Conservation (phyloP, 2,888 invertebrate species). For the Thymelicus acteon region DNA sequence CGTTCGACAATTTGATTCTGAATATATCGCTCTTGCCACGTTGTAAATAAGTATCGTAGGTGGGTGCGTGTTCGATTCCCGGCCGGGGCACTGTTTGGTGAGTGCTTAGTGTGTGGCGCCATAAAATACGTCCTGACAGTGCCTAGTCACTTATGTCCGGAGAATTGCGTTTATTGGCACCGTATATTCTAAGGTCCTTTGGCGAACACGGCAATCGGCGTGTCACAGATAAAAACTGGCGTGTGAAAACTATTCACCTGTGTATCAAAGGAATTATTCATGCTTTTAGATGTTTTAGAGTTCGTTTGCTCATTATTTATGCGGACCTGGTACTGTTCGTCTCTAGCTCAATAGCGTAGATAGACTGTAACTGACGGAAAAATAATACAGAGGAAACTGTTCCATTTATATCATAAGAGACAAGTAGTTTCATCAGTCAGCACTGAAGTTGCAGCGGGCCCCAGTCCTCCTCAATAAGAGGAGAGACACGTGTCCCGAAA, state of each 20-base stretch:
- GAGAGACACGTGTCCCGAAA: too few species aligned
- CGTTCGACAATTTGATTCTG: constrained; percentile 76
- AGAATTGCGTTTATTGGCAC: constrained; percentile 38
- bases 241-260: constrained; percentile 15
- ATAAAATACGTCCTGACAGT: constrained; percentile 43
- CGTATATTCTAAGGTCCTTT: constrained; percentile 15
- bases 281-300: constrained; percentile 1
- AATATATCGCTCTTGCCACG: constrained; percentile 71
- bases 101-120: constrained; percentile 57
- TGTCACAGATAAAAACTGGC: constrained; percentile 19
- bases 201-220: constrained; percentile 10
- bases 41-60: constrained; percentile 75
- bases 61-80: constrained; percentile 69
- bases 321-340: not conserved
- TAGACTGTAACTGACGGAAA: too few species aligned
- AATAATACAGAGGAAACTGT: too few species aligned
- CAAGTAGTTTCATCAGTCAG: too few species aligned
- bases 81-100: constrained; percentile 61
- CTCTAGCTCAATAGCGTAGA: too few species aligned
- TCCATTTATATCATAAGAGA: too few species aligned
- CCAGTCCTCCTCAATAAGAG: too few species aligned
- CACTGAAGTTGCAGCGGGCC: too few species aligned
- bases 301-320: constrained; percentile 7
- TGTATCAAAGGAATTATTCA: constrained; percentile 10
- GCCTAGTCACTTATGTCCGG: constrained; percentile 45